These are phyloP conservation scores for Zosterops lateralis DNA, from an alignment of 2,113 vertebrate genomes.

Conservation along the genomic window DNA sequence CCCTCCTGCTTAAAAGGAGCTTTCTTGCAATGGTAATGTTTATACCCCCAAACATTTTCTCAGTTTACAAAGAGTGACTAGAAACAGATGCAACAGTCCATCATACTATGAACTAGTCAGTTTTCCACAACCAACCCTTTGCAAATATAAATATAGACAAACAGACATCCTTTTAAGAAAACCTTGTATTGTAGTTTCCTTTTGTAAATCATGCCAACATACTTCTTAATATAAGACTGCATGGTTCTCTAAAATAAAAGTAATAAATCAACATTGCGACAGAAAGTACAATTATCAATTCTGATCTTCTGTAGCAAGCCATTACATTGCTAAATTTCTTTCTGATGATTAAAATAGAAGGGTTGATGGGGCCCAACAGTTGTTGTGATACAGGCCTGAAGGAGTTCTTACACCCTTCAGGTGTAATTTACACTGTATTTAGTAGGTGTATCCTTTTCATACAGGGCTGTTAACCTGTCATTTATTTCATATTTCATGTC, in stretches of 20 bases:
- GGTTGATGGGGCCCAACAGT: accelerated
- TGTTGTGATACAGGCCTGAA: neutral
- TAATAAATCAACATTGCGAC: neutral
- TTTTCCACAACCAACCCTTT: neutral
- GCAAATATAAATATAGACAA: neutral
- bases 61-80: neutral
- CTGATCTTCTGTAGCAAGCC: neutral
- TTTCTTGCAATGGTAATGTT: neutral
- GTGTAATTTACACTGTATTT: neutral
- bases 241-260: neutral
- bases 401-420: neutral
- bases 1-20: neutral
- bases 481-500: neutral
- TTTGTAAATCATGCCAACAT: neutral
- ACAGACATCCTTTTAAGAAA: neutral
- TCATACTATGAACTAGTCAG: neutral
- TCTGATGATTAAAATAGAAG: neutral
- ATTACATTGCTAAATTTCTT: neutral
- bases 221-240: neutral
- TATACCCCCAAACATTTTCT: neutral
- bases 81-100: neutral
- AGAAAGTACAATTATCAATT: neutral
- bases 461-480: neutral
- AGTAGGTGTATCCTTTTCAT: neutral
- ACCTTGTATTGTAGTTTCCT: neutral